These are phyloP conservation scores for Ornithorhynchus anatinus DNA, from an alignment of 2,113 vertebrate genomes.

Conservation along the genomic window DNA sequence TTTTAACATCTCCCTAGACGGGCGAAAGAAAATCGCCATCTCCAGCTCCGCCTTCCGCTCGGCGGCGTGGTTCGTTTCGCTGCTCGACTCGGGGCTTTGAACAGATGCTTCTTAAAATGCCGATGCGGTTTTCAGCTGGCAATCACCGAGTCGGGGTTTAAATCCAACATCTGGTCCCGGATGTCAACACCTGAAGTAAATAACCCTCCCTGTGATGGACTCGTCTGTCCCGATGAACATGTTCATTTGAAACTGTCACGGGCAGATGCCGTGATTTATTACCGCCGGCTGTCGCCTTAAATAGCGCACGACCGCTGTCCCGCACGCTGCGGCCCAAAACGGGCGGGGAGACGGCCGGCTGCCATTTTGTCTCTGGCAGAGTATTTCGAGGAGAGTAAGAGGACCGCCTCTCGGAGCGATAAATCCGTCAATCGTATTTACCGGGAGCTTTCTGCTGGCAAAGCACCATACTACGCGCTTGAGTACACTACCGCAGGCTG, in stretches of 20 bases:
- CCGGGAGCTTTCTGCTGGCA: no score
- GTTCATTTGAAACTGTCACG: conserved; percentile 69
- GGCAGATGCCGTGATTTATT: conserved; percentile 70
- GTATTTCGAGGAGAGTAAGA: not conserved
- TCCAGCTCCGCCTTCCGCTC: not conserved
- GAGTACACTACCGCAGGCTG: no score
- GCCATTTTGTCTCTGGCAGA: not conserved
- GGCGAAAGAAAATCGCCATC: not conserved
- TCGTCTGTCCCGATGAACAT: conserved; percentile 70
- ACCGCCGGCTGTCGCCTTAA: conserved; percentile 39
- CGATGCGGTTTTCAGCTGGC: conserved; percentile 39
- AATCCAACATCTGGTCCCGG: conserved; percentile 62
- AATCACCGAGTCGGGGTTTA: conserved; percentile 57
- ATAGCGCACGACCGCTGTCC: not conserved
- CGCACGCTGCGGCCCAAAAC: conserved; percentile 6
- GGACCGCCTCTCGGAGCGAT: not conserved
- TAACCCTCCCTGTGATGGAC: conserved; percentile 64
- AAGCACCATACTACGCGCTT: no score
- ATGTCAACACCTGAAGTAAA: conserved; percentile 67
- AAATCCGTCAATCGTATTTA: no score
- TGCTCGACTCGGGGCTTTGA: conserved; percentile 11
- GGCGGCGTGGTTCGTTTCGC: not conserved
- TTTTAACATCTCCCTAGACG: not conserved
- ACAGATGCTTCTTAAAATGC: conserved; percentile 61
- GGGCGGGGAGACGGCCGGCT: not conserved